A percentile compares a stretch with the other conserved stretches of the same genome.
Evolutionary conservation across 2,888 invertebrate species (phyloP).

Genomic region (Sphecodes monilicornis): DNA sequence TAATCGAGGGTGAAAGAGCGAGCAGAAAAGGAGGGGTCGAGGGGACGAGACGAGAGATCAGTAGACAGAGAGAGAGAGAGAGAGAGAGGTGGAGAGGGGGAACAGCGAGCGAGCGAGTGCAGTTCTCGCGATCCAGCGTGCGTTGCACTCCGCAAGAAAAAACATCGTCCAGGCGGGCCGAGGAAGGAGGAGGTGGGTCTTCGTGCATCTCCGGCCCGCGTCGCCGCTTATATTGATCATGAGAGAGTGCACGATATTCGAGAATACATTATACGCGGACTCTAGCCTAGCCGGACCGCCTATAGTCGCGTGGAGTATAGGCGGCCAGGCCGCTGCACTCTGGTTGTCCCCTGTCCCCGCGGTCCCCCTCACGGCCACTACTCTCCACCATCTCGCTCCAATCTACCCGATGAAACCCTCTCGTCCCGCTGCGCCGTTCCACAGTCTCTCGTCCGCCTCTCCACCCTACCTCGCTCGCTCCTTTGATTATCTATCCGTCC

Average conservation of each 20-base stretch:
- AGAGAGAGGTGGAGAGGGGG: neutral
- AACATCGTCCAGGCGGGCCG: conserved; percentile 61
- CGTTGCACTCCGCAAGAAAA: conserved; percentile 73
- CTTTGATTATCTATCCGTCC: conserved; percentile 44
- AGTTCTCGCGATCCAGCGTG: conserved; percentile 72
- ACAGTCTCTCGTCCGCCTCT: neutral
- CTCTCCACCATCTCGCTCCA: neutral
- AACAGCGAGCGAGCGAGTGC: conserved; percentile 46
- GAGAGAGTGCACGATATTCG: conserved; percentile 80
- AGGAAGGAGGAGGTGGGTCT: conserved; percentile 71
- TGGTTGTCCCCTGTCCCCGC: conserved; percentile 12
- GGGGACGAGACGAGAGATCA: neutral
- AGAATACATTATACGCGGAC: conserved; percentile 76
- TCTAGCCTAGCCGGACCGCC: conserved; percentile 74
- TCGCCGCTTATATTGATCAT: conserved; percentile 83
- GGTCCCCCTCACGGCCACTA: neutral
- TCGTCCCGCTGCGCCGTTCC: neutral
- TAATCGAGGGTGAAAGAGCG: conserved; percentile 62
- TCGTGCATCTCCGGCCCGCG: conserved; percentile 79
- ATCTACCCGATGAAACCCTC: conserved; percentile 14
- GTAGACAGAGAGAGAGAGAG: conserved; percentile 18
- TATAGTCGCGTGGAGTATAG: conserved; percentile 73
- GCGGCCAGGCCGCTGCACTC: conserved; percentile 74
- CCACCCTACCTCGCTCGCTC: conserved; percentile 18
- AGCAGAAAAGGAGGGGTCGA: conserved; percentile 19